These are phyloP conservation scores for Vireo griseus DNA, from an alignment of 2,797 vertebrate species.

Conservation along the genomic window DNA sequence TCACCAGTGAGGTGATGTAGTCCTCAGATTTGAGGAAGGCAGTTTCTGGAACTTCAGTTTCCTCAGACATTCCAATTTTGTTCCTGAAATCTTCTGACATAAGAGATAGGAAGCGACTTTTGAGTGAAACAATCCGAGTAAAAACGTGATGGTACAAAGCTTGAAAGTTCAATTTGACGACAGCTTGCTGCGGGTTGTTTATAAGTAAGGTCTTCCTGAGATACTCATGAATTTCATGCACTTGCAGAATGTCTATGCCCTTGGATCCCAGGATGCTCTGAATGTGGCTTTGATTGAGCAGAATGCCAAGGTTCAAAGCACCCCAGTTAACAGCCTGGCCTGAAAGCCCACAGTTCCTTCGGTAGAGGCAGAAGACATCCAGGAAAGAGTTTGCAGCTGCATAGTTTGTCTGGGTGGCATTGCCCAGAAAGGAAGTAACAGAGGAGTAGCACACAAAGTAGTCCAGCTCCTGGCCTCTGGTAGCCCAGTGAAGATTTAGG, in stretches of 20 bases:
- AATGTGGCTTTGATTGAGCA: constrained; percentile 77
- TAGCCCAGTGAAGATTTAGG: constrained; percentile 83
- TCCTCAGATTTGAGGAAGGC: constrained; percentile 61
- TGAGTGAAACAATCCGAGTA: constrained; percentile 67
- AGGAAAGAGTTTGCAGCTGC: constrained; percentile 87
- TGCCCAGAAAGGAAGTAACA: constrained; percentile 83
- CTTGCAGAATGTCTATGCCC: constrained; percentile 79
- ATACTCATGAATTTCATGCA: constrained; percentile 77
- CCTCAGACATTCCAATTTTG: background rate
- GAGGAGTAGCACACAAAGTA: constrained; percentile 90
- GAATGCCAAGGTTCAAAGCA: constrained; percentile 82
- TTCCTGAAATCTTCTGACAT: constrained; percentile 61
- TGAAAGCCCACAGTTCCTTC: constrained; percentile 78
- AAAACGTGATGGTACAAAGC: constrained; percentile 66
- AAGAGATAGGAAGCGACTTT: constrained; percentile 61
- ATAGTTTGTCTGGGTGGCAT: constrained; percentile 83
- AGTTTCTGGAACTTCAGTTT: background rate
- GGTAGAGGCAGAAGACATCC: constrained; percentile 84
- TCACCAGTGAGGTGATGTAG: constrained; percentile 72
- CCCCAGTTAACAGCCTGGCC: constrained; percentile 88
- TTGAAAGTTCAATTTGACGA: constrained; percentile 79
- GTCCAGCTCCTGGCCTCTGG: constrained; percentile 76
- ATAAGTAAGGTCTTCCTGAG: constrained; percentile 77
- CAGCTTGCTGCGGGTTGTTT: constrained; percentile 80
- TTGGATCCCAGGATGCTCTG: constrained; percentile 79